Base-by-base conservation (phyloP, 2,113 vertebrate species). In the Gallinago paraguaiae region DNA sequence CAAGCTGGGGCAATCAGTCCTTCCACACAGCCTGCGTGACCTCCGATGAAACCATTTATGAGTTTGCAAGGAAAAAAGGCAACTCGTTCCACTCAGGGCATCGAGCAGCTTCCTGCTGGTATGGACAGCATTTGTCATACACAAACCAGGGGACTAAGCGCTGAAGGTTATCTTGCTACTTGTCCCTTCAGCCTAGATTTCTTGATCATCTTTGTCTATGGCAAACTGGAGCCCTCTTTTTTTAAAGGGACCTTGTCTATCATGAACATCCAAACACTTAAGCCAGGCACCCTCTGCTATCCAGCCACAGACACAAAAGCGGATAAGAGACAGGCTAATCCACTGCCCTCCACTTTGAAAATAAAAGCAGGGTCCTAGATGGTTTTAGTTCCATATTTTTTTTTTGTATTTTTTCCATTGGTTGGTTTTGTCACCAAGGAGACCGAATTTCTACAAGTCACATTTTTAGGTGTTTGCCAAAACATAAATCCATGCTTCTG, bases 381-480 rank as follows among this genome's bases (percentile, higher is more conserved):
- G 9, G 45, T 76, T 86, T 96, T 46, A 79, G 72, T 28, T 41
- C 30, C 9, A 18, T 19, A 41, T 60, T n/a, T 39, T 60, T 46
- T 60, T 45, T 39, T 60, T 46, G 4, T 60, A 24, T 94, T 74
- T 93, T 95, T 96, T 91, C 91, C 53, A 72, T 89, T 92, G 88
- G 86, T 82, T 82, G 83, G 45, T 69, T 95, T 81, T 50, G n/a
- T 97, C 93, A 87, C 96, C 96, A 96, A 97, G 96, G 96, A 96
- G 92, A 97, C 95, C 0, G 0, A 92, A 96, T 97, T 94, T 86
- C 95, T 85, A 41, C 91, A 89, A 89, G 41, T 90, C 0, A 0
- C 90, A 53, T 70, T 53, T 92, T 92, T 10, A 95, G 76, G 86
- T 64, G 5, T 61, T 94, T 0, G 1, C 84, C 24, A 0, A 92